A percentile compares a stretch with the other conserved stretches of the same genome.
Evolutionary conservation across 2,113 vertebrate species (phyloP).

Genomic region (Ameiurus melas): DNA sequence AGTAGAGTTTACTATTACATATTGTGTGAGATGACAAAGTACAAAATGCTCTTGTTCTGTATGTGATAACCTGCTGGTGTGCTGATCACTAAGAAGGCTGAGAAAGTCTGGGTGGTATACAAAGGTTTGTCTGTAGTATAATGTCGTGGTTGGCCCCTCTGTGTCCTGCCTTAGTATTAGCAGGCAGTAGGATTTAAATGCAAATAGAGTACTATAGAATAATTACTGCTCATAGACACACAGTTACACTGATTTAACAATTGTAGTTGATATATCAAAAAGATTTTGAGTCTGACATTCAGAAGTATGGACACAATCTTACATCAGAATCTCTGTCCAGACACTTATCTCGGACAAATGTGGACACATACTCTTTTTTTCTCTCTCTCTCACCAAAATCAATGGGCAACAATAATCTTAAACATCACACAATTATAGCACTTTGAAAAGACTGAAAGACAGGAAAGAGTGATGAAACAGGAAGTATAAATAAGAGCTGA

Average conservation of each 20-base stretch:
- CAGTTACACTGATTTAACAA: not conserved
- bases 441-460: not conserved
- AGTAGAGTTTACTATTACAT: not conserved
- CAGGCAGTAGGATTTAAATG: not conserved
- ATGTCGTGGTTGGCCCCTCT: constrained; percentile 5
- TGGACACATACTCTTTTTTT: not conserved
- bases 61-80: constrained; percentile 54
- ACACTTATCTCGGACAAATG: not conserved
- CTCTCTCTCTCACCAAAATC: not conserved
- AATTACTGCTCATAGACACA: not conserved
- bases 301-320: not conserved
- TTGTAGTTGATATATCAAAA: not conserved
- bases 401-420: not conserved
- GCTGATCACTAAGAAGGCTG: constrained; percentile 32
- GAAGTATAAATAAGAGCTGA: not conserved
- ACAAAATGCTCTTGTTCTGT: constrained; percentile 3
- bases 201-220: not conserved
- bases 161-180: not conserved
- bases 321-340: not conserved
- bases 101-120: constrained; percentile 10
- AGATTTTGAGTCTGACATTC: not conserved
- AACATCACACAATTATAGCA: not conserved
- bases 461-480: not conserved
- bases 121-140: constrained; percentile 46
- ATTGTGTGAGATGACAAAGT: not conserved